Percentiles rank a stretch among this genome's conserved stretches.
phyloP scores from a whole-genome alignment of 2,113 vertebrate genomes.

The Catagonus wagneri region DNA sequence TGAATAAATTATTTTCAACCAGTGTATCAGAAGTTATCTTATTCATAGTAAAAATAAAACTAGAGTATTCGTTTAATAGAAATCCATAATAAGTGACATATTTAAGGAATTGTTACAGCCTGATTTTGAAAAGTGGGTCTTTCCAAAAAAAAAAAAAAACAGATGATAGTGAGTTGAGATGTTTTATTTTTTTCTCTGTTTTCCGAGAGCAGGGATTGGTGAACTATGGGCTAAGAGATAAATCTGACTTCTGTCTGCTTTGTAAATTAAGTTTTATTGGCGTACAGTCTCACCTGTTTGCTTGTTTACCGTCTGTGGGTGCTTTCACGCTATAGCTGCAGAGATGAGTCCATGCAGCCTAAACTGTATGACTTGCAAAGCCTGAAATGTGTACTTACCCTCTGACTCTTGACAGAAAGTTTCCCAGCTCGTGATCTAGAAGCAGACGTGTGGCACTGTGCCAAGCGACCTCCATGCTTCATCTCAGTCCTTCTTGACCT shows the following conservation, averaged over 20 bases:
- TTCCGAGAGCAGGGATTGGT: too few species aligned
- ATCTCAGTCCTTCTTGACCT: neutral
- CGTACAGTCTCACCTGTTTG: rapidly evolving
- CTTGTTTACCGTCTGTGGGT: neutral
- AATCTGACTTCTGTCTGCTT: neutral
- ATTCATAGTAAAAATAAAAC: neutral
- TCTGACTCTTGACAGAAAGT: neutral
- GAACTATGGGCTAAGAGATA: neutral
- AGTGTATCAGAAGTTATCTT: neutral
- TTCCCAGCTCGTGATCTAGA: neutral
- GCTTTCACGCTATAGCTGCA: neutral
- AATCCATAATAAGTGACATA: neutral
- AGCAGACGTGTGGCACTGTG: neutral
- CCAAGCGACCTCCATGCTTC: rapidly evolving
- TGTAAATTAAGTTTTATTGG: neutral
- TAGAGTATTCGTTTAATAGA: neutral
- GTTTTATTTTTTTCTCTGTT: neutral
- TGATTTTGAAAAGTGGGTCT: neutral
- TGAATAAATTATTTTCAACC: neutral
- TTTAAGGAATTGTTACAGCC: neutral
- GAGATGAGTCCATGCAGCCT: neutral
- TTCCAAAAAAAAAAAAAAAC: neutral
- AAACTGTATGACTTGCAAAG: neutral
- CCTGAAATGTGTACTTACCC: neutral
- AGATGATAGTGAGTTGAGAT: neutral